Base-by-base conservation (phyloP, 2,888 invertebrate genomes). In the Dascillus cervinus region DNA sequence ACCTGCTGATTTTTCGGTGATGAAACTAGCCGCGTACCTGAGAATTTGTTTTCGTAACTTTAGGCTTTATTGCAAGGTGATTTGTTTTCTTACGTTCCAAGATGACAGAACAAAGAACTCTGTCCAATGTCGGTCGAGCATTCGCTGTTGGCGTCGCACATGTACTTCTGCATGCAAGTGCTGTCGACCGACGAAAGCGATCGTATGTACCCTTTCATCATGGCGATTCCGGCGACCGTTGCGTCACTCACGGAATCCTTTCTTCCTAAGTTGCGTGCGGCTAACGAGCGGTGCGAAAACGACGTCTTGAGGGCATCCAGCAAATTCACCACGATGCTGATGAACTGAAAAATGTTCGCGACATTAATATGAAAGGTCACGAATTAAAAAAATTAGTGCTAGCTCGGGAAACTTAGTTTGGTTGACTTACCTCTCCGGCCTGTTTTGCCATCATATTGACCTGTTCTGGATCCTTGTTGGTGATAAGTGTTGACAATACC, bases 371-470 rank as follows among this genome's bases (percentile, higher is more conserved):
- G 9, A 23, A 11, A 23, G 3, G 24, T 23, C n/a, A 9, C 8
- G 12, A 10, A 11, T 23, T 11, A 23, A 11, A 14, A 6, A 14
- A 13, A 26, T 2, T 2, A 26, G 17, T 6, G 5, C 17, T 3
- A 26, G 9, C 13, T 2, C 3, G 9, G 14, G 4, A 24, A n/a
- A 24, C 13, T 24, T 3, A 17, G n/a, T n/a, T n/a, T n/a, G n/a
- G n/a, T n/a, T n/a, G n/a, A 76, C 85, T 77, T 82, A 90, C 90
- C 88, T 90, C 88, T 70, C 88, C 85, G 69, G 90, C 88, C 71
- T 90, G 89, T 73, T 87, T 89, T 72, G 89, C 90, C 85, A 90
- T 86, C 72, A 82, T 81, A 73, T 87, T 82, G 69, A 88, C 85
- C 73, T 88, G 88, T 69, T 85, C 82, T 64, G 88, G 88, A 73